Evolutionary conservation across 2,888 invertebrate genomes (phyloP).

Genomic region (Gnatocerus cornutus): DNA sequence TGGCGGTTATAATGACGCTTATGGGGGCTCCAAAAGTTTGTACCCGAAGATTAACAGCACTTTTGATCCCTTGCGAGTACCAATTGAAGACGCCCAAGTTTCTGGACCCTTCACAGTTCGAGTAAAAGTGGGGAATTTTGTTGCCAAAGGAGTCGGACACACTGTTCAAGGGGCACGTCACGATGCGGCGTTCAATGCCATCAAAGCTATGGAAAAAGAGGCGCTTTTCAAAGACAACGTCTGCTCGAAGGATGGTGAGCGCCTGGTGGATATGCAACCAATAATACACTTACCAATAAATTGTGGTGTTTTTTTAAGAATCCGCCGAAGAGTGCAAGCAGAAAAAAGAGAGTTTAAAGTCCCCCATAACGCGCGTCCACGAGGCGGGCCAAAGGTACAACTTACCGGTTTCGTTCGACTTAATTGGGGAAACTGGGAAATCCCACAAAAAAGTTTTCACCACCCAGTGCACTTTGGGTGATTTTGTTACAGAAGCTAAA

Average conservation of each 20-base stretch:
- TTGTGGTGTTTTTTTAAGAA: conserved; percentile 48
- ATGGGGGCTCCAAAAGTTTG: conserved; percentile 57
- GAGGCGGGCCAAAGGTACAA: conserved; percentile 61
- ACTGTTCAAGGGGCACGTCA: conserved; percentile 65
- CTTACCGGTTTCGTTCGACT: conserved; percentile 59
- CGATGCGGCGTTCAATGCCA: conserved; percentile 65
- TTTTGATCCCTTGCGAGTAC: conserved; percentile 45
- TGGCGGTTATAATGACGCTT: conserved; percentile 43
- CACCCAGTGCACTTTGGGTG: conserved; percentile 80
- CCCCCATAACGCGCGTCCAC: conserved; percentile 63
- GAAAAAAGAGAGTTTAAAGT: conserved; percentile 62
- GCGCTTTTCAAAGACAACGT: conserved; percentile 56
- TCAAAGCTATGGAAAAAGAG: conserved; percentile 59
- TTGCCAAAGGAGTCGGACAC: conserved; percentile 62
- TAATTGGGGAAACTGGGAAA: conserved; percentile 62
- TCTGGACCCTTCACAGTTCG: conserved; percentile 64
- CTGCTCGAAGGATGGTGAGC: conserved; percentile 60
- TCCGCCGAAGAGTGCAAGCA: conserved; percentile 59
- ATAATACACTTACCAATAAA: no score
- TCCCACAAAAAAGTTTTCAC: conserved; percentile 73
- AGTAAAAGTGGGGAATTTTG: conserved; percentile 60
- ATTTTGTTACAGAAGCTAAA: conserved; percentile 64
- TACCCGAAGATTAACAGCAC: conserved; percentile 59
- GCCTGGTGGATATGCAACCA: no score
- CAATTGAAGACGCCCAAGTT: conserved; percentile 55